Evolutionary conservation across 2,797 vertebrate species (phyloP), one percentile per base, ranked within the genome.

Genomic region (Sebastes flavidus): DNA sequence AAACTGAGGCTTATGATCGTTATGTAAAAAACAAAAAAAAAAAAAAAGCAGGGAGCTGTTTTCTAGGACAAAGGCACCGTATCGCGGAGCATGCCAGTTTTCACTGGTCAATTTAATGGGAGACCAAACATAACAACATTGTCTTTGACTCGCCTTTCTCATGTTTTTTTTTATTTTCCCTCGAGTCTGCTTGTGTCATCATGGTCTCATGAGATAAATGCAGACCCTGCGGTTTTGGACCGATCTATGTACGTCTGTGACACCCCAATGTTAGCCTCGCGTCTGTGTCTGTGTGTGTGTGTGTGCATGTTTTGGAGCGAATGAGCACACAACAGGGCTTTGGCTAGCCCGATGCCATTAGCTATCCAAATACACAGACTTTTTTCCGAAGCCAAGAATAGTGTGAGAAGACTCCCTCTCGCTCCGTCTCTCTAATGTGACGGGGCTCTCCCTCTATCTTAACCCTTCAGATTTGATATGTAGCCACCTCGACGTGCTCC

Each of bases 321-420:
- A 81, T 75, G 72, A 89, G 81, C 81, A 81, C 86, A 92, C 91
- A 92, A 89, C 91, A 86, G 89, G 84, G 88, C 89, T 91, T 93
- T 92, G 91, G 93, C 94, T 86, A 76, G 84, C 78, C 79, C 6
- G 25, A 80, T 73, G 78, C 75, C 75, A 80, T 86, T 84, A 90
- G 91, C 88, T 76, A 75, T 92, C 90, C 91, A 93, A 91, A 91
- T 86, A 86, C 85, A 88, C 86, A 79, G 89, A 91, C 90, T 92
- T 91, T 92, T 90, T 90, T 83, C 85, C 55, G 24, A 83, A 78
- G 91, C 91, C 93, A 91, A 88, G 85, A 88, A 88, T 88, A 90
- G 86, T 83, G 83, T 89, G 92, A 91, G 90, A 90, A 89, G 88
- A 83, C 81, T 88, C 89, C 80, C 84, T 78, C 86, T 89, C 78